Conservation (phyloP, 1,140 invertebrate species). For the Neuroterus valhalla region DNA sequence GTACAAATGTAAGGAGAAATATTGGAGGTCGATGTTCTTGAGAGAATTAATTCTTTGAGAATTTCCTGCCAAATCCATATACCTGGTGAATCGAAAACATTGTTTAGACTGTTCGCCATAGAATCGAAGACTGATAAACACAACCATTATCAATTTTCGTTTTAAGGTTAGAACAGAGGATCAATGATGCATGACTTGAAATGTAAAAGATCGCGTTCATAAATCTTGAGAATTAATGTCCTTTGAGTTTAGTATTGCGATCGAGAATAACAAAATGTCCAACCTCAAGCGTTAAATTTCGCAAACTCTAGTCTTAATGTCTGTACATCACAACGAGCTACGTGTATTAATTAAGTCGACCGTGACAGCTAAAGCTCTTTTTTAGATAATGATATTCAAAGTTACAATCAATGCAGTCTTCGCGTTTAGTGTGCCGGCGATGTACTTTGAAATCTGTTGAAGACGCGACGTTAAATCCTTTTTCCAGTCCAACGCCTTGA, state of each 20-base stretch:
- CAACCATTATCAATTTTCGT: slow-evolving; percentile 6
- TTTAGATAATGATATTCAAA: not conserved
- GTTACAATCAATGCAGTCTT: not conserved
- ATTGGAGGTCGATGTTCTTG: not conserved
- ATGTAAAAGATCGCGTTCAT: slow-evolving; percentile 4
- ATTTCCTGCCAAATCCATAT: not conserved
- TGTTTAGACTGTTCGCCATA: not conserved
- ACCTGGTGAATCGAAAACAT: not conserved
- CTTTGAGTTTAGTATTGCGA: not conserved
- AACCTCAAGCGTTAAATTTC: slow-evolving; percentile 27
- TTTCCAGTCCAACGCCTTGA: not conserved
- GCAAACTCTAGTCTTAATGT: slow-evolving; percentile 27
- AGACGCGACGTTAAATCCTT: not conserved
- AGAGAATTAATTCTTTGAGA: not conserved
- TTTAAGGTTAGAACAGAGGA: not conserved
- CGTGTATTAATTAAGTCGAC: slow-evolving; percentile 20
- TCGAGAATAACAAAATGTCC: slow-evolving; percentile 1
- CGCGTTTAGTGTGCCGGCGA: slow-evolving; percentile 17
- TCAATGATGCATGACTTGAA: slow-evolving; percentile 10
- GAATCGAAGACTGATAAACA: slow-evolving; percentile 6
- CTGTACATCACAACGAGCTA: slow-evolving; percentile 27
- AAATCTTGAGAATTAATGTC: slow-evolving; percentile 13
- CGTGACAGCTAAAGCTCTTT: not conserved
- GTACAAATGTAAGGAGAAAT: not conserved
- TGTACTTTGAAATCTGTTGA: not conserved